Evolutionary conservation across 2,113 vertebrate genomes (phyloP), one percentile per base, ranked within the genome.

Genomic region (Alectura lathami): DNA sequence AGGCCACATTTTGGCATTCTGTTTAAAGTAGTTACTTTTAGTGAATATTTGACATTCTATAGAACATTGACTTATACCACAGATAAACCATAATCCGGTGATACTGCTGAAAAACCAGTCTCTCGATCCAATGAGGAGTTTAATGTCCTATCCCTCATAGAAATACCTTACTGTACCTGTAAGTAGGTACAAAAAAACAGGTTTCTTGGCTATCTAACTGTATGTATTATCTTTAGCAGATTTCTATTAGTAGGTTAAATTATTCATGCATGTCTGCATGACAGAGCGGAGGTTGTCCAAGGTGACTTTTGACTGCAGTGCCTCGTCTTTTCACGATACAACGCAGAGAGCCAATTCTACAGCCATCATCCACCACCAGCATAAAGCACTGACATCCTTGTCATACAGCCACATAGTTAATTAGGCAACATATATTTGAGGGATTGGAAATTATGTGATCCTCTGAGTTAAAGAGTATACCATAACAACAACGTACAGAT

Each of bases 241-340:
- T 69, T 27, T 76, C 53, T 69, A 17, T 30, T 66, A 47, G 21
- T 17, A 75, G 18, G 24, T 70, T 93, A 36, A 88, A 82, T 67
- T 72, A 50, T 88, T 84, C 9, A 51, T 2, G 1, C 38, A 11
- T 36, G 17, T 82, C 47, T 42, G 36, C 0, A 1, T 51, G 32
- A 72, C 22, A 80, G 56, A 78, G 74, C 29, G 87, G 57, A 83
- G 18, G 17, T 45, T 64, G 86, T 80, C 34, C 76, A 86, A 88
- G 53, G 30, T 64, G 53, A 73, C 40, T 30, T 85, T 15, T 43
- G 73, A 57, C 14, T 38, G 40, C 12, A 80, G 30, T 16, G 16
- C 10, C 17, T 80, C 69, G 9, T 5, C 14, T 68, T 88, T 78
- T 75, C 20, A 36, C 12, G 14, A 0, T 5, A 56, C 11, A 29